phyloP scores from a whole-genome alignment of 2,888 invertebrate species.

The Chouioia cunea region DNA sequence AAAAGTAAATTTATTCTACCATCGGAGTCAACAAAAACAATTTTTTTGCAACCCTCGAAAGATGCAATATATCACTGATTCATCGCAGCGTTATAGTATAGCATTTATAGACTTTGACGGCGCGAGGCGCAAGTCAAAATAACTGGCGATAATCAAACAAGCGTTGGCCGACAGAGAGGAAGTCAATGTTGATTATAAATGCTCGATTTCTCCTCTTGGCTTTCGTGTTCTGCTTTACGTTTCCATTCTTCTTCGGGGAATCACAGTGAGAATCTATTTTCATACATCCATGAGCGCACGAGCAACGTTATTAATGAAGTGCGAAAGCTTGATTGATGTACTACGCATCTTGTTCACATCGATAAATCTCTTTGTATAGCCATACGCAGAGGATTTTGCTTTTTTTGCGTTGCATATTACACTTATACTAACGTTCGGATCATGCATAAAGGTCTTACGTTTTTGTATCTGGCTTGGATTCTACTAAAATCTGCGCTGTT shows the following conservation, averaged over 20 bases:
- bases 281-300: constrained; percentile 30
- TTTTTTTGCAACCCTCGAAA: too few species aligned
- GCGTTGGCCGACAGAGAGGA: not conserved
- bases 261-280: not conserved
- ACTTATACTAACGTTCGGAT: too few species aligned
- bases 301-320: constrained; percentile 32
- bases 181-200: constrained; percentile 31
- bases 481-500: too few species aligned
- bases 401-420: too few species aligned
- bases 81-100: not conserved
- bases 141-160: constrained; percentile 41
- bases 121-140: constrained; percentile 22
- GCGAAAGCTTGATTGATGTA: constrained; percentile 14
- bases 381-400: too few species aligned
- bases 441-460: too few species aligned
- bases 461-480: too few species aligned
- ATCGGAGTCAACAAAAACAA: too few species aligned
- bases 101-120: constrained; percentile 33
- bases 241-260: not conserved
- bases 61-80: constrained; percentile 22
- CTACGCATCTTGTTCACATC: constrained; percentile 21
- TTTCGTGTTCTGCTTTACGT: constrained; percentile 3
- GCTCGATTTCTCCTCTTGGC: not conserved
- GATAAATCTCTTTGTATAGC: not conserved
- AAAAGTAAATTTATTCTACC: too few species aligned